Conservation (phyloP, 2,888 invertebrate species). For the Mimumesa dahlbomi region DNA sequence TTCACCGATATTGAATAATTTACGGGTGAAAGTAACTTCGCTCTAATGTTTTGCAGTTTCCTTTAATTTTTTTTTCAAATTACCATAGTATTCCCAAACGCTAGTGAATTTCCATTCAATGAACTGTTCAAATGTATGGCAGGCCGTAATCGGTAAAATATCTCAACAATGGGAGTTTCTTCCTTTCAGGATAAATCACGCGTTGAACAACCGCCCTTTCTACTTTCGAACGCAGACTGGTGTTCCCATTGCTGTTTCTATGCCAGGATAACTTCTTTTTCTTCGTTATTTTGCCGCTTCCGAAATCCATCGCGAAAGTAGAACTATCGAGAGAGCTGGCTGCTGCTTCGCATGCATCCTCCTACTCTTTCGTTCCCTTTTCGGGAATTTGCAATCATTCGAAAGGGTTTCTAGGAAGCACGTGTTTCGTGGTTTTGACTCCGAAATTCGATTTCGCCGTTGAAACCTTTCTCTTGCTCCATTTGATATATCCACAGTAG, state of each 20-base stretch:
- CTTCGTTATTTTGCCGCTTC: constrained; percentile 27
- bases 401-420: constrained; percentile 6
- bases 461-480: too few species aligned
- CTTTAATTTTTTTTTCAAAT: too few species aligned
- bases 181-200: constrained; percentile 5
- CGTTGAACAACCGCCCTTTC: constrained; percentile 24
- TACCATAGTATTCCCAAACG: too few species aligned
- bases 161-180: too few species aligned
- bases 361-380: background rate
- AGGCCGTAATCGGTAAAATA: background rate
- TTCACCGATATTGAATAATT: background rate
- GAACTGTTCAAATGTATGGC: too few species aligned
- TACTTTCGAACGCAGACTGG: constrained; percentile 20
- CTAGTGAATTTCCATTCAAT: too few species aligned
- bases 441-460: too few species aligned
- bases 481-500: too few species aligned
- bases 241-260: constrained; percentile 25
- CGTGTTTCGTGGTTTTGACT: too few species aligned
- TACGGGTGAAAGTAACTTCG: too few species aligned
- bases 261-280: constrained; percentile 18
- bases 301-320: constrained; percentile 38
- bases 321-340: constrained; percentile 10
- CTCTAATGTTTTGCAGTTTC: too few species aligned
- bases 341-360: background rate
- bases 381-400: background rate